Conservation (phyloP, 1,140 invertebrate genomes). For the Lepeophtheirus salmonis region DNA sequence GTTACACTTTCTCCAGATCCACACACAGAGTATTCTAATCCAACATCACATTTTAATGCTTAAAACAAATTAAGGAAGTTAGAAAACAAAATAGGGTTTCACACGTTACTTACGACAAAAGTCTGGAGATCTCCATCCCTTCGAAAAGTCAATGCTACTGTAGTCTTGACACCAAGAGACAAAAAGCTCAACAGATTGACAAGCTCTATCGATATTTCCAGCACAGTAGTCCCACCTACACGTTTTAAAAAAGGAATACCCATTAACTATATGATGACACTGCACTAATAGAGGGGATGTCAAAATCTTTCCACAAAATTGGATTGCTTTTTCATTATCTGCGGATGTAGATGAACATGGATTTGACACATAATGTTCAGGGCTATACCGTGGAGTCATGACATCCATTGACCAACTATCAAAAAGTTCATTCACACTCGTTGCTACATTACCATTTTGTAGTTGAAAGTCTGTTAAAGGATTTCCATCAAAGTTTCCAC, state of each 20-base stretch:
- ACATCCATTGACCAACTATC: not conserved
- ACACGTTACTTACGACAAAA: slow-evolving; percentile 2
- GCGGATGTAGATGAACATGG: not conserved
- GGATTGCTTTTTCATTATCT: not conserved
- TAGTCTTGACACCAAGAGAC: not conserved
- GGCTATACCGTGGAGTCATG: not conserved
- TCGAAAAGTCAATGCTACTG: not conserved
- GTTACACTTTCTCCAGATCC: slow-evolving; percentile 3
- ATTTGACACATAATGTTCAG: not conserved
- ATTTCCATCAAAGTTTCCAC: not conserved
- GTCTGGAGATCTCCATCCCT: slow-evolving; percentile 5
- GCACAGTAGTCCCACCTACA: slow-evolving; percentile 4
- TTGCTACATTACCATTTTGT: not conserved
- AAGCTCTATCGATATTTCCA: not conserved
- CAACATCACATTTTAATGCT: slow-evolving; percentile 1
- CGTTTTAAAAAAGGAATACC: slow-evolving; percentile 5
- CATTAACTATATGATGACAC: not conserved
- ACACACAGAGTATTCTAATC: not conserved
- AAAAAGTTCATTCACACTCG: not conserved
- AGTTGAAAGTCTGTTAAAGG: not conserved
- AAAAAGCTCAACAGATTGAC: not conserved
- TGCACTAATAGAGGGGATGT: not conserved
- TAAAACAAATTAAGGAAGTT: not conserved
- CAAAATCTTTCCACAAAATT: slow-evolving; percentile 1
- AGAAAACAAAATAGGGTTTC: not conserved